These are phyloP conservation scores for Polypterus bichir DNA, from an alignment of 2,113 vertebrate species.

Conservation along the genomic window DNA sequence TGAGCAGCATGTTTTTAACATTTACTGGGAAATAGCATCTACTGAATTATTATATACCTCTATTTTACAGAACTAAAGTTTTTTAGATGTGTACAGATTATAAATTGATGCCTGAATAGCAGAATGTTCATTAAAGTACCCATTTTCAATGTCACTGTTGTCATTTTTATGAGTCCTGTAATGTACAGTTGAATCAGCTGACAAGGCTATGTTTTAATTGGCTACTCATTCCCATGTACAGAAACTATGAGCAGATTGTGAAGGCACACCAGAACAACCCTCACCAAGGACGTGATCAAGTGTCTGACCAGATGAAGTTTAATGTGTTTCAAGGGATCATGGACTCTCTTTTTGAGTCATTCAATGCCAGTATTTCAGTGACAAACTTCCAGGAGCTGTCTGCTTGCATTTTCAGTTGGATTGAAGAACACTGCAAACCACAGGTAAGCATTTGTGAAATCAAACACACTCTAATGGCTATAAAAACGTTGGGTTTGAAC, in stretches of 20 bases:
- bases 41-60: too few species aligned
- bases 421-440: slow-evolving; percentile 94
- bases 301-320: slow-evolving; percentile 93
- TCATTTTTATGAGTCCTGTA: too few species aligned
- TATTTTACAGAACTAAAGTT: too few species aligned
- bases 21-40: too few species aligned
- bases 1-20: too few species aligned
- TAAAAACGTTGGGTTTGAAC: too few species aligned
- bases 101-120: too few species aligned
- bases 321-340: slow-evolving; percentile 91
- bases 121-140: too few species aligned
- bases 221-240: slow-evolving; percentile 29
- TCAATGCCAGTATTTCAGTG: slow-evolving; percentile 75
- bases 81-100: too few species aligned
- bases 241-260: slow-evolving; percentile 96
- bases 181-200: too few species aligned
- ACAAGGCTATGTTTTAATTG: not conserved
- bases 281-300: slow-evolving; percentile 73
- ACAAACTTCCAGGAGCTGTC: slow-evolving; percentile 90
- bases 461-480: too few species aligned
- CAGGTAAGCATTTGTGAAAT: slow-evolving; percentile 51
- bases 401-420: slow-evolving; percentile 93
- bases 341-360: slow-evolving; percentile 91
- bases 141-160: too few species aligned
- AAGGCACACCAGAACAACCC: slow-evolving; percentile 92